Evolutionary conservation across 1,140 invertebrate genomes (phyloP), one percentile per base, ranked within the genome.

Genomic region (Arctopsyche grandis): DNA sequence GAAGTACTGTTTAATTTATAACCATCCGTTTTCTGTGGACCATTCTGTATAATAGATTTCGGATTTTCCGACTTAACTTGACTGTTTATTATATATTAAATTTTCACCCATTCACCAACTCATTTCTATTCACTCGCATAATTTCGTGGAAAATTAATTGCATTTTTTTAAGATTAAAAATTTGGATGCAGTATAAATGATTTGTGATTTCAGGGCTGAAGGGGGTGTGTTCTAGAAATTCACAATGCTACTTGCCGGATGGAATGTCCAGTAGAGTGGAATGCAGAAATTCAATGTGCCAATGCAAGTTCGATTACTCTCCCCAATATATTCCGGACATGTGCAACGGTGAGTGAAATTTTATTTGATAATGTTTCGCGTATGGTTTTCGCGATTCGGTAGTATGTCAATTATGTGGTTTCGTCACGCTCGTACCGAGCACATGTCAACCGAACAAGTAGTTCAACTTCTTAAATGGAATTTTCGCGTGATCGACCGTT

Each of bases 341-440:
- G 9, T 76, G 74, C 56, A 63, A n/a, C 16, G 74, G 74, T 76
- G n/a, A 76, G 74, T 74, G 14, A 1, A n/a, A 38, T 38, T 38
- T 7, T 4, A 38, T 38, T 38, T 7, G 29, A 4, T n/a, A n/a
- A n/a, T n/a, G n/a, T 38, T 38, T 7, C 29, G 29, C 1, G 1
- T 38, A 10, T 56, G 52, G 52, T 3, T n/a, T 10, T 21, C 19
- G 52, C 10, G 52, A 21, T 38, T 56, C 52, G 1, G 10, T 56
- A 1, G 1, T 1, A 21, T 10, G 52, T 56, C 16, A 66, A 66
- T 66, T 21, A 22, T 1, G 63, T 21, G 9, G 7, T 10, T 63
- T 63, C 19, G 19, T 9, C 19, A 16, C n/a, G 58, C 4, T 66
- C n/a, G 63, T 24, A 1, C 1, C 24, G 63, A 1, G 16, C 63